Base-by-base conservation (phyloP, 2,888 invertebrate genomes). In the Alloplasta piceator region DNA sequence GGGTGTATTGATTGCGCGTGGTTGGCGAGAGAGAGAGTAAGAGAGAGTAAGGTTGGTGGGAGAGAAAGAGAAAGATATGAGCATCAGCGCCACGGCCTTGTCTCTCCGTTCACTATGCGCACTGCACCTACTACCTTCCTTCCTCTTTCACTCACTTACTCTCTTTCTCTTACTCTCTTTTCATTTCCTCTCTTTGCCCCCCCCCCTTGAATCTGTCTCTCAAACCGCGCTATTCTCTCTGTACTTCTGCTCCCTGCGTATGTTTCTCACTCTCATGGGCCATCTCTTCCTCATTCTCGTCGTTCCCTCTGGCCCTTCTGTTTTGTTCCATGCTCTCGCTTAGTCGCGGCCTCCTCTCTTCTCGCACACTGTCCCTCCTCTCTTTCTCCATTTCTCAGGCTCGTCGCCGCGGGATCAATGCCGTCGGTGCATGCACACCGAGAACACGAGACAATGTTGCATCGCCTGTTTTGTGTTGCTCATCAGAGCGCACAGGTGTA, bases 1-100 rank as follows among this genome's bases (percentile, higher is more conserved):
- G 87, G 88, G 87, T 84, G 90, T 91, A 90, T 90, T 91, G 91
- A 91, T 90, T 91, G 90, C 89, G 87, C 86, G 86, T 82, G 84
- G 89, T 87, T 88, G 78, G 86, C 85, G 86, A 80, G 78, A 83
- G 83, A 48, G 83, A 85, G 84, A 86, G 87, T 80, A 85, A 58
- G 64, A 64, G 68, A 77, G 55, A 68, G 60, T 48, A 63, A 64
- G 61, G 50, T 61, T 43, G 61, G 46, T 38, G 74, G 76, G 66
- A 52, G 78, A 67, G 76, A 60, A 72, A 72, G 68, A 67, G 70
- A 60, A 78, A 83, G 82, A 82, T 83, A 84, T 76, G 82, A 83
- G 78, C 84, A 84, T 82, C 83, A 80, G 82, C 81, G 78, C 85
- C 83, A 79, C 85, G 83, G 85, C 84, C 84, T 85, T 84, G 85